These are phyloP conservation scores for Dromococcyx pavoninus DNA, from an alignment of 2,797 vertebrate genomes.

Conservation along the genomic window DNA sequence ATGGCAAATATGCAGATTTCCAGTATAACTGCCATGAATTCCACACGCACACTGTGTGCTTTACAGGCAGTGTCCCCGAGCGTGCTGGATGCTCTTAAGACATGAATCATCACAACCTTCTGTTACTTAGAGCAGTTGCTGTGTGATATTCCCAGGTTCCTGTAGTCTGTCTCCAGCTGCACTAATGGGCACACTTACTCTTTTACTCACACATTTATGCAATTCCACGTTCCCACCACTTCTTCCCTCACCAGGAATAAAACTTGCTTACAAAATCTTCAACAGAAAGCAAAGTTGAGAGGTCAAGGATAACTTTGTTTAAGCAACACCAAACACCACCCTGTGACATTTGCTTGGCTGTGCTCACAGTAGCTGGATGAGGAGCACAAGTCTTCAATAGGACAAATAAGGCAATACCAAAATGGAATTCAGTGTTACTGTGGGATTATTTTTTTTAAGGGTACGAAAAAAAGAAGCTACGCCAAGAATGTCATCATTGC, in stretches of 20 bases:
- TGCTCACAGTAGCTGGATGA: constrained; percentile 18
- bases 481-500: constrained; percentile 48
- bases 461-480: constrained; percentile 2
- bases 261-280: neutral
- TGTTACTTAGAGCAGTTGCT: neutral
- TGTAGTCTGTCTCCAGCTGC: neutral
- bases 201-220: neutral
- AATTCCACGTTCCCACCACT: neutral
- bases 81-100: neutral
- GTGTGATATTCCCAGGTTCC: neutral
- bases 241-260: constrained; percentile 28
- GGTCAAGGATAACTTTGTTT: neutral
- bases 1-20: neutral
- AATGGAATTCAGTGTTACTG: constrained; percentile 53
- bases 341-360: constrained; percentile 25
- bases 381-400: neutral
- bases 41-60: neutral
- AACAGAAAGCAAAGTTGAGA: neutral
- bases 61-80: neutral
- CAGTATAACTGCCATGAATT: neutral
- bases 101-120: neutral
- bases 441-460: constrained; percentile 35
- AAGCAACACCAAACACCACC: neutral
- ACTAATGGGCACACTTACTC: neutral
- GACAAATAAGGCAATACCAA: constrained; percentile 63